Base-by-base conservation (phyloP, 2,113 vertebrate genomes). In the Dunckerocampus dactyliophorus region DNA sequence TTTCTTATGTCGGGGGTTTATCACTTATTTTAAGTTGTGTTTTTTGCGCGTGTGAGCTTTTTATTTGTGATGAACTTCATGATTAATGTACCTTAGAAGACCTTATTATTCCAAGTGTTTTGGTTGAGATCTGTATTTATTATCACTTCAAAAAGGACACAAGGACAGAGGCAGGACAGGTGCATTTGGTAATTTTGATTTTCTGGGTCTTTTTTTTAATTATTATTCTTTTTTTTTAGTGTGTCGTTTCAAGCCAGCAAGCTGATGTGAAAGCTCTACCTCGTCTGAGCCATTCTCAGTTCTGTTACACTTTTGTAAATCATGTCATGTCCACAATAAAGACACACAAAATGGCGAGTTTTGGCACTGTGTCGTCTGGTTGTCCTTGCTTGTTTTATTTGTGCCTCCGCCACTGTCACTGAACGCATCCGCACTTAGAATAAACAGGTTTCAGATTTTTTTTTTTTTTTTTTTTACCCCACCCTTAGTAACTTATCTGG, bases 321-420 rank as follows among this genome's bases (percentile, higher is more conserved):
- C 90, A 91, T 91, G 92, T 92, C 89, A 93, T 92, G 88, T 92
- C 92, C 93, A 94, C 93, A 94, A 92, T 93, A 94, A 94, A 95
- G 90, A 93, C 91, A 92, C 90, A 75, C 69, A 87, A 88, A 90
- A 91, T 90, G 76, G 68, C 72, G 69, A 71, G 74, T 77, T 62
- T 72, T 78, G 74, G 54, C 69, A 17, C 20, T 3, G 20, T 60
- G 69, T 85, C 69, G 58, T 74, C 67, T 75, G 63, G 20, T 66
- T 69, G 64, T 39, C 16, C 58, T 72, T 59, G 37, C 75, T 79
- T 70, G 59, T 76, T 67, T 72, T 59, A 59, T 57, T 63, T 74
- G 47, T 61, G 19, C 51, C 59, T 62, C 62, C 50, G 47, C 51
- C 21, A 10, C 51, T 24, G 62, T 12, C 55, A 80, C 61, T 61